Conservation (phyloP, 2,888 invertebrate genomes). For the Macrostomum cliftonense region DNA sequence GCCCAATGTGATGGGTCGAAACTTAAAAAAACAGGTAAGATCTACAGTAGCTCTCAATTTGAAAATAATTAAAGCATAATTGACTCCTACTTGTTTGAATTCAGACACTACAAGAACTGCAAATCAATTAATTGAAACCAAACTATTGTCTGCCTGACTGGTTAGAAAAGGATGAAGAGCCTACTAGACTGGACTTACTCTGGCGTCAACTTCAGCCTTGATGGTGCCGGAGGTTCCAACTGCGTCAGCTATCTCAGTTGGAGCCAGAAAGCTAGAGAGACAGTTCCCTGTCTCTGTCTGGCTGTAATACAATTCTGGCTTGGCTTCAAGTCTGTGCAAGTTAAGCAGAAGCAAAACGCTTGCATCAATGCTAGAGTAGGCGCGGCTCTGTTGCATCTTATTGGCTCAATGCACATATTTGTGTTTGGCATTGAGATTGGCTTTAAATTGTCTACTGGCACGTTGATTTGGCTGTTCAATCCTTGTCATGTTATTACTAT, state of each 20-base stretch:
- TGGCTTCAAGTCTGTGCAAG: too few relatives aligned
- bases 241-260: constrained; percentile 60
- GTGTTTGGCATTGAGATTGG: constrained; percentile 86
- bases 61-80: too few relatives aligned
- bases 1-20: too few relatives aligned
- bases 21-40: too few relatives aligned
- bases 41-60: too few relatives aligned
- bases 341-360: too few relatives aligned
- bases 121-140: too few relatives aligned
- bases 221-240: constrained; percentile 70
- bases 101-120: too few relatives aligned
- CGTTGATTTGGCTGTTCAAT: constrained; percentile 79
- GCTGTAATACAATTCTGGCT: constrained; percentile 18
- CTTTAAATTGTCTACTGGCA: constrained; percentile 75
- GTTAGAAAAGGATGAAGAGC: too few relatives aligned
- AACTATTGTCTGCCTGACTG: too few relatives aligned
- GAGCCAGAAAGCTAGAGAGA: constrained; percentile 55
- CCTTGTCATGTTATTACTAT: constrained; percentile 85
- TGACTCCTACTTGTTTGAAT: too few relatives aligned
- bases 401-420: constrained; percentile 55
- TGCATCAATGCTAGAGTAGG: too few relatives aligned
- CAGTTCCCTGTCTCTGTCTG: constrained; percentile 31
- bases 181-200: constrained; percentile 42
- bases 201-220: constrained; percentile 66
- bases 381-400: not conserved